Evolutionary conservation across 2,797 vertebrate genomes (phyloP), one percentile per base, ranked within the genome.

Genomic region (Enteromius thamalakanensis): DNA sequence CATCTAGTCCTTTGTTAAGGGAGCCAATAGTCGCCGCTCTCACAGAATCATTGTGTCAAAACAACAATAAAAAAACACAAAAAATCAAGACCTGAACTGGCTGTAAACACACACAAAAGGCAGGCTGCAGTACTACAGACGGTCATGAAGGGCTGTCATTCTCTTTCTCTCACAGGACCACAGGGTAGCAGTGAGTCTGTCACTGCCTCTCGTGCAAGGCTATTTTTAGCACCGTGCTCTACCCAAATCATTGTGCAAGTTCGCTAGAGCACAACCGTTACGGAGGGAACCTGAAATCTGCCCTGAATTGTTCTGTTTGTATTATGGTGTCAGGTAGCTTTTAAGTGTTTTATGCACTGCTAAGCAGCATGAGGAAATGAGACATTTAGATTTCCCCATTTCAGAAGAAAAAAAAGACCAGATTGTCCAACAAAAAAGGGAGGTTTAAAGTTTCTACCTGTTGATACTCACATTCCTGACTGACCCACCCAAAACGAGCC

Each of bases 211-310:
- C 75, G 34, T 65, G 49, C 32, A 51, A 86, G 32, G 87, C 91
- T 94, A 93, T 94, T 94, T 94, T 92, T 93, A 94, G 92, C 89
- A 77, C 37, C 14, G 87, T 2, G 81, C 86, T 84, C 86, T 90
- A 90, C 90, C 89, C 82, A 82, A 80, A 84, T 83, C 68, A 80
- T 76, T 88, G 80, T 86, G 87, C 84, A 86, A 90, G 90, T 85
- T 90, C 82, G 89, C 84, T 90, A 87, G 89, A 87, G 81, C 51
- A 77, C 87, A 87, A 89, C 90, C 81, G 87, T 90, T 92, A 90
- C 58, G 84, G 81, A 85, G 83, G 84, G 82, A 88, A 80, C 81
- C 86, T 75, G 68, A 84, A 88, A 85, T 65, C 58, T 74, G 32
- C 83, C 32, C 65, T 72, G 64, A 83, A 58, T 26, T 79, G 87